These are phyloP conservation scores for Nyctibius grandis DNA, from an alignment of 2,797 vertebrate genomes.

Conservation along the genomic window DNA sequence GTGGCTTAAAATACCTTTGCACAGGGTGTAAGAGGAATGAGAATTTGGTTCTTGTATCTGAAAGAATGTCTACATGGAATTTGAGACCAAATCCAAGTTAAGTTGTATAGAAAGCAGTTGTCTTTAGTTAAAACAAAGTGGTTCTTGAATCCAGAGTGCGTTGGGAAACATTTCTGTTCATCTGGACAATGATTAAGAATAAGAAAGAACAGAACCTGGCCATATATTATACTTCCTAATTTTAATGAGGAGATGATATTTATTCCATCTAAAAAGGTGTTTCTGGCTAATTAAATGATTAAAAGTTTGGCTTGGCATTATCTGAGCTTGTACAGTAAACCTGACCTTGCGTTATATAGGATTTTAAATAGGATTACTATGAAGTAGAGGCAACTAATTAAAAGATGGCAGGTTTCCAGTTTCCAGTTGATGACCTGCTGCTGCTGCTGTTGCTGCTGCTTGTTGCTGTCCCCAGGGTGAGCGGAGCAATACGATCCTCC, in stretches of 20 bases:
- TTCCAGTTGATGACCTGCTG: conserved; percentile 49
- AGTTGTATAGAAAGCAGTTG: neutral
- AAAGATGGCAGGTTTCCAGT: conserved; percentile 45
- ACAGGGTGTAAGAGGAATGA: neutral
- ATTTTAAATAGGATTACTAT: conserved; percentile 28
- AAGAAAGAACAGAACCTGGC: conserved; percentile 2
- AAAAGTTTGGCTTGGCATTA: conserved; percentile 49
- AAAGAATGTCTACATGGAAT: neutral
- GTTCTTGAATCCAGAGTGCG: neutral
- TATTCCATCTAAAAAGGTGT: conserved; percentile 15
- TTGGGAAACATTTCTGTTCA: neutral
- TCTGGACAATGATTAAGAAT: neutral
- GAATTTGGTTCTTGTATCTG: neutral
- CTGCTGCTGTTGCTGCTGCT: conserved; percentile 13
- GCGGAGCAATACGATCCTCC: conserved; percentile 3
- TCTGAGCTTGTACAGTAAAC: conserved; percentile 18
- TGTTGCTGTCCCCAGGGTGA: conserved; percentile 44
- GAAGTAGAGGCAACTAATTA: conserved; percentile 55
- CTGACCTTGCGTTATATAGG: neutral
- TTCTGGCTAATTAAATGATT: conserved; percentile 39
- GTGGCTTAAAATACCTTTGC: neutral
- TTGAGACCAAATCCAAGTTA: neutral
- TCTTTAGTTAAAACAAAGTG: neutral
- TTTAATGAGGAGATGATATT: conserved; percentile 6
- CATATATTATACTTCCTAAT: neutral